phyloP scores from a whole-genome alignment of 2,888 invertebrate genomes.

The Latheticus oryzae region DNA sequence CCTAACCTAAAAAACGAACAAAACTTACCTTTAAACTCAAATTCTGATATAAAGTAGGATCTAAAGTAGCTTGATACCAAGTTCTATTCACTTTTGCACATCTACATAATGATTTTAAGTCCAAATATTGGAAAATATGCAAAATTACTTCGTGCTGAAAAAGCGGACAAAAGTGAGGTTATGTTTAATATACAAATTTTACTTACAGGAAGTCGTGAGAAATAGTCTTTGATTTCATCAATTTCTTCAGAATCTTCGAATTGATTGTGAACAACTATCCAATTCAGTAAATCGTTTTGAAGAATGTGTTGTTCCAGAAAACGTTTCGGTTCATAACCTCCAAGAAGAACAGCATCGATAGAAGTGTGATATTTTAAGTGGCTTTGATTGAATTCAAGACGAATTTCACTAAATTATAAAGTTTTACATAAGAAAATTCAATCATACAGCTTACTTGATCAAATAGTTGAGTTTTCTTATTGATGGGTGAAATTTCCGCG shows the following conservation, averaged over 20 bases:
- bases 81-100: constrained; percentile 81
- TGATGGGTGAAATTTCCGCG: constrained; percentile 82
- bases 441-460: constrained; percentile 69
- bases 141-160: constrained; percentile 85
- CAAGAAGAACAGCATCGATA: constrained; percentile 85
- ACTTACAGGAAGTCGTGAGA: constrained; percentile 53
- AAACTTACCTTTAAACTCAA: constrained; percentile 78
- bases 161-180: background rate
- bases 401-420: constrained; percentile 71
- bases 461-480: constrained; percentile 71
- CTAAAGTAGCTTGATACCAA: constrained; percentile 78
- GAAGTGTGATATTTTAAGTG: constrained; percentile 87
- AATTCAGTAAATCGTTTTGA: constrained; percentile 48
- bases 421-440: constrained; percentile 8
- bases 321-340: constrained; percentile 68
- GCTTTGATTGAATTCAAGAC: constrained; percentile 88
- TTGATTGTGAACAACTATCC: too few species aligned
- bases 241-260: constrained; percentile 2
- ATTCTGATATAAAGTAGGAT: constrained; percentile 81
- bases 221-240: constrained; percentile 42
- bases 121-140: constrained; percentile 83
- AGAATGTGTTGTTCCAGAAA: constrained; percentile 54
- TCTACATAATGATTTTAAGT: constrained; percentile 80
- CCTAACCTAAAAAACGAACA: too few species aligned
- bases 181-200: background rate